Conservation (phyloP, 2,888 invertebrate species). For the Tetropium fuscum region DNA sequence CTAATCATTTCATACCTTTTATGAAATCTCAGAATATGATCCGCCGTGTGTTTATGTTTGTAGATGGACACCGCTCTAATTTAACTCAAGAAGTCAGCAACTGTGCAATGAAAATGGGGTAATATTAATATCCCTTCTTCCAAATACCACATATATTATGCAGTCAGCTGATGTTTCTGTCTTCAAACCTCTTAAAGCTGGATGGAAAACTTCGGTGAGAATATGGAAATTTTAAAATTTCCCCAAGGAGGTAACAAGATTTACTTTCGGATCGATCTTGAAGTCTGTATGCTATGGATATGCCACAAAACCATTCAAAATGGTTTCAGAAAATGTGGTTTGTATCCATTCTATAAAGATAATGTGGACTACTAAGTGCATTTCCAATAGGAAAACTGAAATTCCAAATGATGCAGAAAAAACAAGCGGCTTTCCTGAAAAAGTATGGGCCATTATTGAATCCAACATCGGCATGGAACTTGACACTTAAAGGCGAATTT, state of each 20-base stretch:
- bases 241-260: conserved; percentile 10
- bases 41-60: no score
- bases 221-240: conserved; percentile 11
- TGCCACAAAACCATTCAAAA: neutral
- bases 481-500: neutral
- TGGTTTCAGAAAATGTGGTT: neutral
- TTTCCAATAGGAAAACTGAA: neutral
- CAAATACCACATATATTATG: no score
- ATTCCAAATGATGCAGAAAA: neutral
- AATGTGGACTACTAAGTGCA: neutral
- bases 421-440: neutral
- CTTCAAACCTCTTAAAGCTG: conserved; percentile 26
- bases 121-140: no score
- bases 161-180: no score
- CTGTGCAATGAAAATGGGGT: no score
- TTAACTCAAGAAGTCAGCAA: no score
- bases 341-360: neutral
- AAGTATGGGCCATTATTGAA: neutral
- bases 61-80: no score
- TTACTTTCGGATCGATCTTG: neutral
- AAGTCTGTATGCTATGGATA: no score
- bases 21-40: no score
- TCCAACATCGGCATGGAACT: neutral
- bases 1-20: no score
- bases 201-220: neutral